Base-by-base conservation (phyloP, 2,888 invertebrate species). In the Melieria crassipennis region DNA sequence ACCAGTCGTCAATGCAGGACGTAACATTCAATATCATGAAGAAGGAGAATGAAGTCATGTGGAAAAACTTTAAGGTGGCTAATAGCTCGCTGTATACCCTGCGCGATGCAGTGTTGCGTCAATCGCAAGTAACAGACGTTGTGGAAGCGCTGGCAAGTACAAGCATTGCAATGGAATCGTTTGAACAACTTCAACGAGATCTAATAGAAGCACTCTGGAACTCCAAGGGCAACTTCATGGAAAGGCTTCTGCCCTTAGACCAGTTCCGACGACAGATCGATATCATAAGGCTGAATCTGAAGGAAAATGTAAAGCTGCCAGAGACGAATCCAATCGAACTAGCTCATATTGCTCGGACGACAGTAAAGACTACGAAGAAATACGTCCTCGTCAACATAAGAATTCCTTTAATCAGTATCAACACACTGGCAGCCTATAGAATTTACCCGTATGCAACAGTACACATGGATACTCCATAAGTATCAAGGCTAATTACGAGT, bases 341-440 rank as follows among this genome's bases (percentile, higher is more conserved):
- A 4, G 70, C 64, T 9, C 58, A 70, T 10, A 10, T 65, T 16
- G n/a, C 52, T 6, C 30, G 47, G 5, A 46, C 60, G 13, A 16
- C 55, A 7, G 50, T 55, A 1, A 52, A 60, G 52, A 45, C 13
- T 10, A 57, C 65, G 30, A 48, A 16, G 4, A 60, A 70, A 7
- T 70, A 52, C 45, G 46, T 70, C 11, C 45, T 65, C 9, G 58
- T 70, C 30, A 60, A 70, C 46, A 65, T 65, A 60, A 50, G 45
- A 16, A 61, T 70, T 50, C 65, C 70, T 1, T 60, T 70, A n/a
- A 30, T 60, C n/a, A 70, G 45, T 13, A 61, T 46, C 10, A n/a
- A 50, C 7, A 6, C 55, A 30, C 10, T 70, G 4, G 9, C 58
- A 11, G 60, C 16, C 10, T 65, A 61, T 46, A 52, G 42, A 16